Base-by-base conservation (phyloP, 2,888 invertebrate genomes). In the Monoplex corrugatus region DNA sequence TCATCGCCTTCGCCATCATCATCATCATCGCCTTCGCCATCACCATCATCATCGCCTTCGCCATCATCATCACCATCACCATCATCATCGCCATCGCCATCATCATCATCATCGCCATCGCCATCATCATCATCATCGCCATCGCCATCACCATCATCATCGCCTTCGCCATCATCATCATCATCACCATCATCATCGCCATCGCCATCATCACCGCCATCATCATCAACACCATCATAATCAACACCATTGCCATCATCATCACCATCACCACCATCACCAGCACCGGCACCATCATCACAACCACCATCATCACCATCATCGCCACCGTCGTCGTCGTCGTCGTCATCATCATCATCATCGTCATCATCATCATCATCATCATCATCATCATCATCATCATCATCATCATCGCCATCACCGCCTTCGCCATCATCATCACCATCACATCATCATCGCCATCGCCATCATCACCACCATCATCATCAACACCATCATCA, bases 281-380 rank as follows among this genome's bases (percentile, higher is more conserved):
- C 78, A 78, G 32, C 82, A 82, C 6, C 40, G 35, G 28, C 82
- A 23, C 78, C n/a, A n/a, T n/a, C n/a, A n/a, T n/a, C n/a, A n/a
- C n/a, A n/a, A n/a, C n/a, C n/a, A n/a, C n/a, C n/a, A 78, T n/a
- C 78, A 78, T 32, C 78, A 32, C 23, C 23, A 19, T 32, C 32
- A 32, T 78, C 78, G 32, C 78, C 35, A 32, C 78, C 35, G 32
- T 13, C 32, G 32, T 32, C 78, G 32, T 78, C 78, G 32, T 32
- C 78, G 32, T 23, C 35, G 32, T 32, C 32, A 78, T 32, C 78
- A n/a, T 32, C 78, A 78, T 32, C 32, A 32, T 78, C 78, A 78
- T 32, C 78, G 32, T 32, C 78, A 78, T 32, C 32, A 78, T 32
- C 78, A 78, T 78, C 78, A 78, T 32, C 78, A 78, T 32, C 78